A percentile compares a stretch with the other conserved stretches of the same genome.
Evolutionary conservation across 2,113 vertebrate species (phyloP).

Genomic region (Crotalus horridus): DNA sequence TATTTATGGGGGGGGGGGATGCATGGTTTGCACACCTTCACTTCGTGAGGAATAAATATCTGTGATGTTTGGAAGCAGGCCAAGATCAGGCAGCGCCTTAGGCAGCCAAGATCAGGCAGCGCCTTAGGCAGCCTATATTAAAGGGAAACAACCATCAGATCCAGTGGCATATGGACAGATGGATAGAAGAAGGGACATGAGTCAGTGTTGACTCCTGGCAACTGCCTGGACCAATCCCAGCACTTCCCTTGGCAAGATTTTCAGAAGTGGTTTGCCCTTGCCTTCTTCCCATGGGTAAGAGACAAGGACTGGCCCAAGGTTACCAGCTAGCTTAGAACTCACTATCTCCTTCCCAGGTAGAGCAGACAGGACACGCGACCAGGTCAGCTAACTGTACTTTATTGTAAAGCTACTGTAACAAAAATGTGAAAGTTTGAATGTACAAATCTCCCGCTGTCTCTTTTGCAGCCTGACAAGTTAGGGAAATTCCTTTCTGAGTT

Average conservation of each 20-base stretch:
- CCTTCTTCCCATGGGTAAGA: not conserved
- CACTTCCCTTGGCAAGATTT: not conserved
- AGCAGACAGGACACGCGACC: no score
- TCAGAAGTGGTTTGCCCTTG: not conserved
- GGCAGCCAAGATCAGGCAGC: not conserved
- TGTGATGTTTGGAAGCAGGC: not conserved
- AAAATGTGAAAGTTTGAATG: no score
- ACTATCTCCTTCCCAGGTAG: not conserved
- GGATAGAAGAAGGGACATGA: not conserved
- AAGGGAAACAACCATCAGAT: not conserved
- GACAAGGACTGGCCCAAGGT: not conserved
- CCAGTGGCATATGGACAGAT: not conserved
- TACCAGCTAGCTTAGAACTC: not conserved
- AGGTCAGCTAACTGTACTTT: no score
- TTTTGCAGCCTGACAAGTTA: no score
- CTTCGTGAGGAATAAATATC: not conserved
- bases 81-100: not conserved
- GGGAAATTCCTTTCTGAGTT: no score
- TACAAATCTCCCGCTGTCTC: no score
- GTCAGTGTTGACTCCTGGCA: not conserved
- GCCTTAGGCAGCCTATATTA: not conserved
- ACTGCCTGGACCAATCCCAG: not conserved
- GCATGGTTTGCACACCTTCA: not conserved
- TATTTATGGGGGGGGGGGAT: not conserved
- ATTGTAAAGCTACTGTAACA: no score